Percentiles rank a stretch among this genome's conserved stretches.
Conservation (phyloP, 2,888 invertebrate genomes). For the Rosalia funebris region DNA sequence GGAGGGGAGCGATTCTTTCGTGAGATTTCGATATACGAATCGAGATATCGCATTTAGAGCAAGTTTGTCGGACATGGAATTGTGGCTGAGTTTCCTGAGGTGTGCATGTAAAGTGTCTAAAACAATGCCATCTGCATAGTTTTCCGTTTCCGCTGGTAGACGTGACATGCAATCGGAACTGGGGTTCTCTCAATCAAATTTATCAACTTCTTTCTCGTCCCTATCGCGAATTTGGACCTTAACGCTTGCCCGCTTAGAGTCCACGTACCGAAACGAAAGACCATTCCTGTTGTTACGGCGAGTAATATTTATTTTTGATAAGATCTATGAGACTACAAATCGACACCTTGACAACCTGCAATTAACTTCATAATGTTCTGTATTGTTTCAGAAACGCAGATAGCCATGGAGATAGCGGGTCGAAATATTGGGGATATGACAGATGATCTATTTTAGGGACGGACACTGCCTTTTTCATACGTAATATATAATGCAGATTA, state of each 20-base stretch:
- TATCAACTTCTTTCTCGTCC: conserved; percentile 61
- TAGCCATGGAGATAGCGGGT: conserved; percentile 53
- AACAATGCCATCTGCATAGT: conserved; percentile 65
- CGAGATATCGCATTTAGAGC: conserved; percentile 39
- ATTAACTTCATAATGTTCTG: conserved; percentile 63
- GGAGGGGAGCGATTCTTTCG: neutral
- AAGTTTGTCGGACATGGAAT: conserved; percentile 48
- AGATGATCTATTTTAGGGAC: conserved; percentile 22
- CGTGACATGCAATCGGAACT: conserved; percentile 64
- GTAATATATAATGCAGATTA: too few species aligned
- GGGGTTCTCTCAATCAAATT: conserved; percentile 64
- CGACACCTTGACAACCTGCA: conserved; percentile 65
- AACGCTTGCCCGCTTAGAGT: conserved; percentile 49
- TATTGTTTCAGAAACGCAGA: conserved; percentile 61
- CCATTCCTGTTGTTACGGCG: conserved; percentile 61
- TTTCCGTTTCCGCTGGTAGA: conserved; percentile 61
- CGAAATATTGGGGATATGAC: conserved; percentile 52
- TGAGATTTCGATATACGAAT: conserved; percentile 1
- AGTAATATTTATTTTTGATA: conserved; percentile 66
- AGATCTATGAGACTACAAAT: conserved; percentile 64
- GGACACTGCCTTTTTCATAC: conserved; percentile 19
- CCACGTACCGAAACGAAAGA: conserved; percentile 44
- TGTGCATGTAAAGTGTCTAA: conserved; percentile 62
- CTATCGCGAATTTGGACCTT: conserved; percentile 53
- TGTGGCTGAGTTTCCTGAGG: conserved; percentile 57